Conservation (phyloP, 2,888 invertebrate species). For the Lithophane ornitopus region DNA sequence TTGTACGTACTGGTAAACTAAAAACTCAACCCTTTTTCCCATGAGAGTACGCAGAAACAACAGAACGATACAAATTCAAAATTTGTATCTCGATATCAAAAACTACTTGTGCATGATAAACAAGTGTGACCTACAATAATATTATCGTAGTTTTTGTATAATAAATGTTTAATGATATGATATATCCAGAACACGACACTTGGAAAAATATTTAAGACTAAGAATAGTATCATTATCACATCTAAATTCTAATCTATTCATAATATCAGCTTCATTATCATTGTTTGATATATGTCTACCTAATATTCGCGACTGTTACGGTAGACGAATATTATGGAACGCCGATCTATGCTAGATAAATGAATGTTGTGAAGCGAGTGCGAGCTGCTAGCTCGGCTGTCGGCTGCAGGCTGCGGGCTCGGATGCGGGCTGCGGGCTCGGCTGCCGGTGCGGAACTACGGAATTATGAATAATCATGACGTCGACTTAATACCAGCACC, state of each 20-base stretch:
- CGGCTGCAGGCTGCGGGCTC: neutral
- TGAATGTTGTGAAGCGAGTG: constrained; percentile 4
- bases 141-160: too few relatives aligned
- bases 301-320: neutral
- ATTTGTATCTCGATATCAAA: too few relatives aligned
- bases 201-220: neutral
- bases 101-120: too few relatives aligned
- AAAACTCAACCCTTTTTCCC: too few relatives aligned
- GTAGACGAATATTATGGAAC: neutral
- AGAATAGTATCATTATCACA: neutral
- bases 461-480: constrained; percentile 28
- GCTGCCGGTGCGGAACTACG: constrained; percentile 4
- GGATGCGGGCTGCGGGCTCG: neutral
- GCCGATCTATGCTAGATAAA: constrained; percentile 9
- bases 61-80: too few relatives aligned
- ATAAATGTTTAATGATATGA: neutral
- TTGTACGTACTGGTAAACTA: too few relatives aligned
- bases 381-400: neutral
- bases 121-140: too few relatives aligned
- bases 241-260: too few relatives aligned
- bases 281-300: neutral
- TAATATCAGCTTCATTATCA: neutral
- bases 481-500: neutral
- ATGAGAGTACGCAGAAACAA: too few relatives aligned
- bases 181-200: neutral